Evolutionary conservation across 2,113 vertebrate species (phyloP).

Genomic region (Nerophis ophidion): DNA sequence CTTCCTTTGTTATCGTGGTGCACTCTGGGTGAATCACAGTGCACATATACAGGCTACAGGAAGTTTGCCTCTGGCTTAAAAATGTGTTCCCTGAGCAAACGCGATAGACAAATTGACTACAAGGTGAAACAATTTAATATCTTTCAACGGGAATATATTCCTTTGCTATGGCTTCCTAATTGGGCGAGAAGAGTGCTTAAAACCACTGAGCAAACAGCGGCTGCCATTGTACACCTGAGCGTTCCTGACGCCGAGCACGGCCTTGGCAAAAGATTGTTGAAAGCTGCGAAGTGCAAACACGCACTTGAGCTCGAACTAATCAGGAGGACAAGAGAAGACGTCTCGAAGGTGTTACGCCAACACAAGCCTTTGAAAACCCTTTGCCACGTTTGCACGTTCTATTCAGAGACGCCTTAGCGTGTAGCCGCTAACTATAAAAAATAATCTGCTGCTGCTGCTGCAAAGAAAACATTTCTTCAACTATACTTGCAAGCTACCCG

Average conservation of each 20-base stretch:
- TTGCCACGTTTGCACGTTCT: constrained; percentile 27
- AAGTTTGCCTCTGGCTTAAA: not conserved
- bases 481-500: no score
- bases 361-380: constrained; percentile 36
- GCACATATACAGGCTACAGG: not conserved
- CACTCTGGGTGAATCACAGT: constrained; percentile 32
- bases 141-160: no score
- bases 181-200: constrained; percentile 11
- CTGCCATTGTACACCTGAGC: constrained; percentile 24
- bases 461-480: no score
- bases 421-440: constrained; percentile 29
- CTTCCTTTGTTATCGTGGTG: constrained; percentile 53
- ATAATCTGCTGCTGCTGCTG: not conserved
- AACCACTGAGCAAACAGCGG: constrained; percentile 28
- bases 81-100: no score
- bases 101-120: no score
- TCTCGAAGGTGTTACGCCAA: constrained; percentile 26
- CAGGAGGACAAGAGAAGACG: constrained; percentile 33
- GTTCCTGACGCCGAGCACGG: constrained; percentile 10
- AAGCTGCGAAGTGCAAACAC: constrained; percentile 41
- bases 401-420: constrained; percentile 43
- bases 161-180: no score
- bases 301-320: constrained; percentile 46
- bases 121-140: no score
- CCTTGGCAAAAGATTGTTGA: constrained; percentile 26